phyloP scores from a whole-genome alignment of 92 coral and sea anemone species.

The Umimayanthus chanpuru region DNA sequence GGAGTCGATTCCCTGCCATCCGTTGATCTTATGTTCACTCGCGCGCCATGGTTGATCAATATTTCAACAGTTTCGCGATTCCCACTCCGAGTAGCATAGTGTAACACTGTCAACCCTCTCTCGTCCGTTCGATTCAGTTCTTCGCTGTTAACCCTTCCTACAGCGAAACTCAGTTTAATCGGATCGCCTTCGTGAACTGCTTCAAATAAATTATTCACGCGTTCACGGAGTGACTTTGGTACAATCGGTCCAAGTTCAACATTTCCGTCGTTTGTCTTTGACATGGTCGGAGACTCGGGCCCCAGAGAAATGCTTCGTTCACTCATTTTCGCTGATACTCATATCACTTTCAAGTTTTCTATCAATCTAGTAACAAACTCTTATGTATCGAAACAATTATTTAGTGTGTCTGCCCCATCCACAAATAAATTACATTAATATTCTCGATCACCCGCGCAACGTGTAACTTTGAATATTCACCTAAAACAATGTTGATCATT shows the following conservation, averaged over 20 bases:
- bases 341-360: background rate
- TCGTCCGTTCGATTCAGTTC: constrained; percentile 30
- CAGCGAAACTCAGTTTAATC: constrained; percentile 17
- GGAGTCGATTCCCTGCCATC: constrained; percentile 42
- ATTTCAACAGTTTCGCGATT: constrained; percentile 12
- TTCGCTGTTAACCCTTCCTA: constrained; percentile 30
- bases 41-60: constrained; percentile 30
- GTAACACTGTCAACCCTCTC: constrained; percentile 19
- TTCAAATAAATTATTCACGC: constrained; percentile 26
- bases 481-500: background rate
- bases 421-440: background rate
- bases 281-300: background rate
- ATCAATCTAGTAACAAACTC: background rate
- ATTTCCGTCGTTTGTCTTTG: background rate
- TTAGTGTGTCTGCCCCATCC: background rate
- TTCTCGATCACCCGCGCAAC: background rate
- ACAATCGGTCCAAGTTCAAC: background rate
- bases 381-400: background rate
- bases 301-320: background rate
- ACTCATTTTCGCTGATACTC: background rate
- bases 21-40: constrained; percentile 18
- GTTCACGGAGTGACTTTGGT: constrained; percentile 34
- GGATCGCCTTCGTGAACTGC: constrained; percentile 39
- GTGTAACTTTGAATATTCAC: background rate
- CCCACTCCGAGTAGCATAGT: constrained; percentile 25